Base-by-base conservation (phyloP, 2,888 invertebrate genomes). In the Onchidella celtica region DNA sequence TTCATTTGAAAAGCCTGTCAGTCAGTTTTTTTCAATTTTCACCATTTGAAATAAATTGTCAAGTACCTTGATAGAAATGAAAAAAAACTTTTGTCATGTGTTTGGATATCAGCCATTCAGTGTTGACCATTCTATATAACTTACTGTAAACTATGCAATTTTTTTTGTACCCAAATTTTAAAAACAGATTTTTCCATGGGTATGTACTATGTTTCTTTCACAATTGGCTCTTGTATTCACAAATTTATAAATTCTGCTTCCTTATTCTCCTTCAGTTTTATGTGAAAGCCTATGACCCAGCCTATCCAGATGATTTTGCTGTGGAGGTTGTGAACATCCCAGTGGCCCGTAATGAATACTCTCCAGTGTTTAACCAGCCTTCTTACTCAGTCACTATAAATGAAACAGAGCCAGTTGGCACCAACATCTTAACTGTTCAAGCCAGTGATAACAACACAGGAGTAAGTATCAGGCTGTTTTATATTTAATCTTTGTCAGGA, bases 321-420 rank as follows among this genome's bases (percentile, higher is more conserved):
- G 69, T 36, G 9, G 83, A 61, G n/a, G 70, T 47, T 61, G 81
- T 85, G 0, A 34, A 32, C 14, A 89, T 92, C 65, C 82, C 83
- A 29, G 90, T 92, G 4, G 78, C 72, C 11, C 84, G 91, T 17
- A 92, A 92, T 83, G 88, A 86, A 34, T 87, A 88, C 79, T 83
- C 84, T 1, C 92, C 92, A 32, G 81, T 81, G 6, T 91, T 90
- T 83, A 47, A 34, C 3, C 82, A 86, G 9, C 68, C 83, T 47
- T 76, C 82, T 1, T 88, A 89, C 79, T 47, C 57, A 3, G 82
- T 81, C 4, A 85, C 84, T 4, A 87, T 90, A 24, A 79, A 85
- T 14, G 90, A 90, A 72, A 87, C 85, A 4, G 80, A 81, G 3
- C 34, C 70, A 17, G 70, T 85, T 34, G 89, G 88, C 57, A 78